These are phyloP conservation scores for Pheosia tremula DNA, from an alignment of 2,888 invertebrate genomes.

Conservation along the genomic window DNA sequence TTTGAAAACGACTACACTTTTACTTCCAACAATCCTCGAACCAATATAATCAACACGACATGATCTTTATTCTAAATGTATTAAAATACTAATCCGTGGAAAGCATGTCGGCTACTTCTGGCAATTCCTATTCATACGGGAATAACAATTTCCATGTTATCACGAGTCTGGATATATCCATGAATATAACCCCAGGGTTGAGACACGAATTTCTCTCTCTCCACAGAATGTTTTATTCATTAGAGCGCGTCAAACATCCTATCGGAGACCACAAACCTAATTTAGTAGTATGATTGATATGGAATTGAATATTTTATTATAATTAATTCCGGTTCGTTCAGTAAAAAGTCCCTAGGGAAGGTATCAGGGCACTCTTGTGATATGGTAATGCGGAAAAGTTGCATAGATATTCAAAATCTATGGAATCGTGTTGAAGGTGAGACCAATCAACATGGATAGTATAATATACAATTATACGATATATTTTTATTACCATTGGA, in stretches of 20 bases:
- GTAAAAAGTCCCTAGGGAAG: constrained; percentile 18
- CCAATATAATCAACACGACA: too few relatives aligned
- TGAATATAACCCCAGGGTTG: constrained; percentile 32
- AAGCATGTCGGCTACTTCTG: constrained; percentile 5
- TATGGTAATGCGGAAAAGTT: constrained; percentile 6
- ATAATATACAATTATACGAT: too few relatives aligned
- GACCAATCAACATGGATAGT: background rate
- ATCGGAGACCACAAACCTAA: constrained; percentile 39
- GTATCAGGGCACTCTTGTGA: constrained; percentile 10
- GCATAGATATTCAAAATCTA: constrained; percentile 3
- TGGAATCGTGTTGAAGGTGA: background rate
- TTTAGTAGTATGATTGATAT: constrained; percentile 41
- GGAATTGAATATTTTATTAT: constrained; percentile 38
- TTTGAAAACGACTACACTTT: too few relatives aligned
- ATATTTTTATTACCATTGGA: too few relatives aligned
- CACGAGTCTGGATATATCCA: constrained; percentile 34
- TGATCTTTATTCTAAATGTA: too few relatives aligned
- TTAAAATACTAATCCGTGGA: background rate
- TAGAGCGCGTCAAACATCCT: constrained; percentile 35
- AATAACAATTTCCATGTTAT: constrained; percentile 42
- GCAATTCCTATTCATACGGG: constrained; percentile 31
- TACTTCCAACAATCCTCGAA: too few relatives aligned
- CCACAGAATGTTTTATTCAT: constrained; percentile 50
- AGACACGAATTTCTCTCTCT: constrained; percentile 38
- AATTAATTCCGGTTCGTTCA: constrained; percentile 26